Evolutionary conservation across 2,797 vertebrate genomes (phyloP).

Genomic region (Heliangelus exortis): DNA sequence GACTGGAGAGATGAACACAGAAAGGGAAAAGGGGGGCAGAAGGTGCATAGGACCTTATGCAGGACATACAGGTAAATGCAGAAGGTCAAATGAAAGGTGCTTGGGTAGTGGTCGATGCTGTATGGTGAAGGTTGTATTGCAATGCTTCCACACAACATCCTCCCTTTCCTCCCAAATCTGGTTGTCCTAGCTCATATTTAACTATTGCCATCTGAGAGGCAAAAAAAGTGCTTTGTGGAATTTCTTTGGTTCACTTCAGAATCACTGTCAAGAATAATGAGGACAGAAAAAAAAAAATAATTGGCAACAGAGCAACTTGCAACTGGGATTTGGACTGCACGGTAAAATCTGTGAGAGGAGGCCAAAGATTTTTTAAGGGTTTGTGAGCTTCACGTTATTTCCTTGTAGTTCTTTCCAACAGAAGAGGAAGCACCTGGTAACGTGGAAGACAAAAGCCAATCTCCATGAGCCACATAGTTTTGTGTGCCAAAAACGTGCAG

Average conservation of each 20-base stretch:
- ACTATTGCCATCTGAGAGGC: not conserved
- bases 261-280: not conserved
- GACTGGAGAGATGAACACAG: not conserved
- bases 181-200: not conserved
- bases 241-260: not conserved
- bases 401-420: conserved; percentile 12
- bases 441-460: not conserved
- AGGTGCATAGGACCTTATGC: not conserved
- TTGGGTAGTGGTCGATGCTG: not conserved
- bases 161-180: not conserved
- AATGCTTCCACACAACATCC: not conserved
- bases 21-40: not conserved
- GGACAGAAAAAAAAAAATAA: not conserved
- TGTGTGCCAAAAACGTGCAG: not conserved
- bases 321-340: not conserved
- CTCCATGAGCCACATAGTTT: not conserved
- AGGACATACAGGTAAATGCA: not conserved
- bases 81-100: not conserved
- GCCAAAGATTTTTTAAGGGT: not conserved
- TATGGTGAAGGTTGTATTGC: accelerated
- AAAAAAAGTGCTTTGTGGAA: not conserved
- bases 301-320: not conserved
- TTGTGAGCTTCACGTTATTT: not conserved
- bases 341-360: conserved; percentile 1
- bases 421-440: conserved; percentile 57